Evolutionary conservation across 2,797 vertebrate species (phyloP), one percentile per base, ranked within the genome.

Genomic region (Mareca penelope): DNA sequence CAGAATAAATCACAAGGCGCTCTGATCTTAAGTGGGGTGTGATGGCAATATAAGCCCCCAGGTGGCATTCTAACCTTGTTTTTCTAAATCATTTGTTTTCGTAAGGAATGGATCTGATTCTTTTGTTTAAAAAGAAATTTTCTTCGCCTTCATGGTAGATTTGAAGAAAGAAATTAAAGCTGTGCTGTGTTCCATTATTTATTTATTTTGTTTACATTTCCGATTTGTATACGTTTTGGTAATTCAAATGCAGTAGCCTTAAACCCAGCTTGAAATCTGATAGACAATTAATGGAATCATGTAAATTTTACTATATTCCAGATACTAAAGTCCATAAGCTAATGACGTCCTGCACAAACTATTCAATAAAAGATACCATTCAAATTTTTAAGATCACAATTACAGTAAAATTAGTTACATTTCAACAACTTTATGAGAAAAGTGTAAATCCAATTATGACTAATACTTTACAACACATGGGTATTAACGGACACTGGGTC

Each of bases 41-140:
- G 97, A 97, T 98, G 87, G 97, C 92, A 93, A 70, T 71, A 59
- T 72, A 89, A 94, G 56, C 97, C 97, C 97, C 96, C 97, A 97
- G 98, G 95, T 97, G 98, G 98, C 98, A 98, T 97, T 97, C 95
- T 80, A 97, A 95, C 89, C 96, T 97, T 97, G 96, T 94, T 98
- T 97, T 97, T 96, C 85, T 95, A 88, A 96, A 73, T 79, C 40
- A n/a, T 95, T 97, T 97, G 92, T 97, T 96, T 96, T 96, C 85
- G 52, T 85, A 94, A 81, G 57, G 73, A 80, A 80, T 82, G 33
- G 35, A 80, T 96, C 76, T 95, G 75, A 88, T 85, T 88, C 80
- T 95, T 94, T 96, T 92, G 91, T 95, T 93, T 94, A 94, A 92
- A 80, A 89, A 80, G 23, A 95, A 90, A 91, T 95, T 95, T 86